Conservation (phyloP, 2,797 vertebrate genomes). For the Gila robusta region DNA sequence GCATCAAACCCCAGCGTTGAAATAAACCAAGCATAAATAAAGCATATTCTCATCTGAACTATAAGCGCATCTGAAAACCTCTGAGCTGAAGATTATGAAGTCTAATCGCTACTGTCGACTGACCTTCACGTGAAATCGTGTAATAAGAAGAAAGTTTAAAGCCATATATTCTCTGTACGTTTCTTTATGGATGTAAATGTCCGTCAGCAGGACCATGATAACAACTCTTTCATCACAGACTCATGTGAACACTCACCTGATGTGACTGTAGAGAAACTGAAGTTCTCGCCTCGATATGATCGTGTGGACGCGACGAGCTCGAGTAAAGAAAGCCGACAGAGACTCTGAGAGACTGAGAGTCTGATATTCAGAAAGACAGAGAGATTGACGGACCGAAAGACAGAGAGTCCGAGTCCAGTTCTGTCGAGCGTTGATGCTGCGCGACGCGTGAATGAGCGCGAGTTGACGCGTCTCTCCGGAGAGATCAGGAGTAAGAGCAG, state of each 20-base stretch:
- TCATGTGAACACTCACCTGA: background rate
- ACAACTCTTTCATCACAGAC: background rate
- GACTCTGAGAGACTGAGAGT: too few species aligned
- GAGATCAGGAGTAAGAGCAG: too few species aligned
- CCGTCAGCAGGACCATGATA: background rate
- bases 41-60: background rate
- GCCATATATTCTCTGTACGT: background rate
- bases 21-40: background rate
- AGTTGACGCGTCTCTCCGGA: too few species aligned
- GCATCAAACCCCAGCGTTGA: background rate
- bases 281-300: background rate
- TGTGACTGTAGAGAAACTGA: background rate
- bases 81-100: background rate
- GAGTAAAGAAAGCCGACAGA: too few species aligned
- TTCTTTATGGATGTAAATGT: background rate
- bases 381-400: too few species aligned
- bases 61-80: background rate
- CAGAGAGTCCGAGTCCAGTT: too few species aligned
- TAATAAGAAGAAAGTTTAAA: background rate
- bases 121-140: background rate
- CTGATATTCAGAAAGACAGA: too few species aligned
- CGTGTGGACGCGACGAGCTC: background rate
- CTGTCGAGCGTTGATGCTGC: too few species aligned
- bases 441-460: too few species aligned
- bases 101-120: background rate